Evolutionary conservation across 2,888 invertebrate species (phyloP).

Genomic region (Hyles lineata): DNA sequence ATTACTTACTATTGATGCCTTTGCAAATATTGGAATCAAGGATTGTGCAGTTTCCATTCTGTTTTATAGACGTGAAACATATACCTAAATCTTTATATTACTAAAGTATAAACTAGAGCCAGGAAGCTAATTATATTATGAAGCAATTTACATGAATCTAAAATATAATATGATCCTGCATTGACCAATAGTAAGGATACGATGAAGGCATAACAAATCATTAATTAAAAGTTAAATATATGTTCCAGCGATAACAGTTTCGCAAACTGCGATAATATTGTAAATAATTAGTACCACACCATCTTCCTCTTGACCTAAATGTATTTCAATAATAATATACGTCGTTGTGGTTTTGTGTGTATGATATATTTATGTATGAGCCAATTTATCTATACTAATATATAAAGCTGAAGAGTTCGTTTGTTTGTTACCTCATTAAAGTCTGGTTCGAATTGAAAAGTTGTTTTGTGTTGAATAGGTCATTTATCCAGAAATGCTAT

Average conservation of each 20-base stretch:
- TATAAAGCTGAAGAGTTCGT: too few species aligned
- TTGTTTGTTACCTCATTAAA: too few species aligned
- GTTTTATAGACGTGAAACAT: too few species aligned
- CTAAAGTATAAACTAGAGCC: neutral
- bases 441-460: too few species aligned
- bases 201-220: slow-evolving; percentile 12
- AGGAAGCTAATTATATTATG: neutral
- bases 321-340: neutral
- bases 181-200: slow-evolving; percentile 15
- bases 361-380: neutral
- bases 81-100: too few species aligned
- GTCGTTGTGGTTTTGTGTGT: neutral
- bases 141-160: neutral
- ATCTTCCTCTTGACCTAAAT: slow-evolving; percentile 18
- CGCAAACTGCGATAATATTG: slow-evolving; percentile 15
- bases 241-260: neutral
- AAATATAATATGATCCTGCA: neutral
- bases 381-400: neutral
- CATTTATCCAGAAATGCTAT: too few species aligned
- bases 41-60: too few species aligned
- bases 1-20: too few species aligned
- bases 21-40: too few species aligned
- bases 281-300: neutral
- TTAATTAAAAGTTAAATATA: slow-evolving; percentile 6
- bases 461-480: too few species aligned